Conservation (phyloP, 2,113 vertebrate species). For the Carettochelys insculpta region DNA sequence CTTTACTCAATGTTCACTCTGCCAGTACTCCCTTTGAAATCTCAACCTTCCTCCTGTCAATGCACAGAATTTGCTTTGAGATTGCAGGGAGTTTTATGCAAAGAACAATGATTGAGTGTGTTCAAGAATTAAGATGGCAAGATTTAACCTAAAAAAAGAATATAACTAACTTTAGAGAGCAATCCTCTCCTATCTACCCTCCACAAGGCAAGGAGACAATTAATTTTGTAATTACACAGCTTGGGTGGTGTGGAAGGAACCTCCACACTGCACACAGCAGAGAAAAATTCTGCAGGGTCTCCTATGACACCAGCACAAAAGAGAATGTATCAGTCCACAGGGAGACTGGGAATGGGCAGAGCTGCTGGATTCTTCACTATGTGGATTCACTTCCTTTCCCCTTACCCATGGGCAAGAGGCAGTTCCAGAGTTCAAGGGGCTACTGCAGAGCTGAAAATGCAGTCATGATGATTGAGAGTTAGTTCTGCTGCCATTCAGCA, state of each 20-base stretch:
- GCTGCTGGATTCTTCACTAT: background rate
- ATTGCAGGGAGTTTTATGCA: background rate
- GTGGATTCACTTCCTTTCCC: background rate
- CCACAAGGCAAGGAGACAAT: background rate
- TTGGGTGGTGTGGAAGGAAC: background rate
- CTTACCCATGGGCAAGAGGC: background rate
- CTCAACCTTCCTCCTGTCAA: background rate
- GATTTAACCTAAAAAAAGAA: background rate
- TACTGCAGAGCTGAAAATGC: background rate
- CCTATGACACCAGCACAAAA: background rate
- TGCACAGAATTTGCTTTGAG: background rate
- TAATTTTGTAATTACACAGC: background rate
- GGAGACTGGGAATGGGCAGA: background rate
- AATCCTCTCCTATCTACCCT: background rate
- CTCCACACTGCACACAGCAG: background rate
- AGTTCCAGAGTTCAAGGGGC: background rate
- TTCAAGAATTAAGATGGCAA: background rate
- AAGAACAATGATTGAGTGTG: background rate
- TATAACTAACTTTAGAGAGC: background rate
- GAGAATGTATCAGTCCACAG: background rate
- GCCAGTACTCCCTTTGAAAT: background rate
- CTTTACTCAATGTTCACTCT: background rate
- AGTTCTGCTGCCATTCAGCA: background rate
- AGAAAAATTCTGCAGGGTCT: background rate
- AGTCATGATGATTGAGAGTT: background rate